Base-by-base conservation (phyloP, 2,888 invertebrate genomes). In the Synergus itoensis region DNA sequence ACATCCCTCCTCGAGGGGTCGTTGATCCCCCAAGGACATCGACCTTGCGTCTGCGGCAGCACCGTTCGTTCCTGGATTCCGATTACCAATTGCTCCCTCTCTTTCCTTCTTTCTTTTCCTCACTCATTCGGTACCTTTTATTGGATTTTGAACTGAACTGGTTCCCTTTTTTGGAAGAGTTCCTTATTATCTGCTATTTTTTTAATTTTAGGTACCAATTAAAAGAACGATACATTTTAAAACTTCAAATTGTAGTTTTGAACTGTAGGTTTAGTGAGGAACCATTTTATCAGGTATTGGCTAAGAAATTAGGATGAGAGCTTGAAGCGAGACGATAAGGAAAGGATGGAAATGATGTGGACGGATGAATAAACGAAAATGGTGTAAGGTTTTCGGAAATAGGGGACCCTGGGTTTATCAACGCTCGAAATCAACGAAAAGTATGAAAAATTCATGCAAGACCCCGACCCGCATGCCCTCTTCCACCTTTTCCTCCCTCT, bases 1-100 rank as follows among this genome's bases (percentile, higher is more conserved):
- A 60, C 83, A 83, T 82, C 86, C 88, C 87, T 88, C 89, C 89
- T 90, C 89, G 89, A 90, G 89, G 91, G 92, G 90, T 92, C 92
- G 91, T 92, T 92, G 92, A 92, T 91, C 92, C 91, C 90, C 91
- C 91, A 92, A 92, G 92, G 92, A 92, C 92, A 92, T 91, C 91
- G 92, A 92, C 92, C 92, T 91, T 92, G 92, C 89, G 87, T 88
- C 90, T 89, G 88, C 84, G 88, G 88, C 87, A 88, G 89, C 88
- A 89, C 87, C 89, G 87, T 87, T 87, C 48, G 87, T 90, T 90
- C 90, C 89, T 88, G 90, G 89, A 90, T 90, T 91, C 90, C 90
- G 90, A 90, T 90, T 90, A 90, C 89, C 90, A 90, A 90, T 90
- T 48, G 36, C 81, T 80, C 82, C 69, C 62, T 69, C 43, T 43